Conservation (phyloP, 2,113 vertebrate species). For the Pardalotus punctatus region DNA sequence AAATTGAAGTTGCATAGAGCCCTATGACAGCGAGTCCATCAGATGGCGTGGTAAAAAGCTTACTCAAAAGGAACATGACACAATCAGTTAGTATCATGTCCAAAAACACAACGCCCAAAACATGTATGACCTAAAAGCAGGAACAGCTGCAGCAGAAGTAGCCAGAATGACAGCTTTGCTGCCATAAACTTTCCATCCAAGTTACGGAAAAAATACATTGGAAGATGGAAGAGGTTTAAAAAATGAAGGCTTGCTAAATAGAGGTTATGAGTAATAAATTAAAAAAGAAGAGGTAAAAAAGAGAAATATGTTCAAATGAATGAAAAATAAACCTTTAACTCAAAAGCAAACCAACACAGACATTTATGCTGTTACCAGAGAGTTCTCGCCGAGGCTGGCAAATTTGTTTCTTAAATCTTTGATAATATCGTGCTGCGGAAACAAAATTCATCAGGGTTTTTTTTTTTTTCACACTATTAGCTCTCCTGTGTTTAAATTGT, state of each 20-base stretch:
- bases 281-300: constrained; percentile 57
- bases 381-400: constrained; percentile 81
- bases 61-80: constrained; percentile 77
- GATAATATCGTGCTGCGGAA: constrained; percentile 82
- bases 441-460: constrained; percentile 80
- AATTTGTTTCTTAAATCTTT: constrained; percentile 85
- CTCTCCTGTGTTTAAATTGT: constrained; percentile 65
- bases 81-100: constrained; percentile 75
- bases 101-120: constrained; percentile 76
- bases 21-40: constrained; percentile 71
- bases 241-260: constrained; percentile 80
- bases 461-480: constrained; percentile 72
- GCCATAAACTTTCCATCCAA: constrained; percentile 81
- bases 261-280: constrained; percentile 72
- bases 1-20: constrained; percentile 79
- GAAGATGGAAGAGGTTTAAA: constrained; percentile 83
- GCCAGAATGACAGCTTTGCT: constrained; percentile 77
- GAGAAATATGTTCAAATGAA: constrained; percentile 75
- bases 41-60: constrained; percentile 76
- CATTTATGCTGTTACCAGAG: constrained; percentile 82
- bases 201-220: constrained; percentile 72
- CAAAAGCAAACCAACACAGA: constrained; percentile 80
- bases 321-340: constrained; percentile 74
- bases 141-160: constrained; percentile 74
- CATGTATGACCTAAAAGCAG: constrained; percentile 76